Percentiles rank a stretch among this genome's conserved stretches.
phyloP scores from a whole-genome alignment of 2,113 vertebrate species.

The Lepus timidus region DNA sequence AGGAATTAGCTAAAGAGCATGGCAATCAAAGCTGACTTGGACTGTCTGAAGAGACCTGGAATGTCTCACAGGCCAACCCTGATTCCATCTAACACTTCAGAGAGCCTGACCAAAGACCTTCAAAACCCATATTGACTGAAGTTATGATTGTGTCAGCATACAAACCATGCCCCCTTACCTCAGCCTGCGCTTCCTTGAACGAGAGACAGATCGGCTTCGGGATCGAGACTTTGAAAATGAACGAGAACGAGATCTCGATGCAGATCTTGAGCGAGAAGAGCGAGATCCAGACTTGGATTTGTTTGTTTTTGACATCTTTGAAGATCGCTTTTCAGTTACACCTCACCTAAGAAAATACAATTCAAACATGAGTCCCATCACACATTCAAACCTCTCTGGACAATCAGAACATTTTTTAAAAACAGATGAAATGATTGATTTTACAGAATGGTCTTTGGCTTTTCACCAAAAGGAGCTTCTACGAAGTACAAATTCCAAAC shows the following conservation, averaged over 20 bases:
- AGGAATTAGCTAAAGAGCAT: constrained; percentile 55
- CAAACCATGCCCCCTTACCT: constrained; percentile 88
- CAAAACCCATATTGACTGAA: neutral
- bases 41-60: neutral
- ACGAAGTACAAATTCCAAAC: neutral
- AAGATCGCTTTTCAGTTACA: constrained; percentile 82
- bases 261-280: constrained; percentile 93
- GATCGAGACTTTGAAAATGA: constrained; percentile 95
- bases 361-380: constrained; percentile 40
- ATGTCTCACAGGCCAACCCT: neutral
- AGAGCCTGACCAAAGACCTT: constrained; percentile 32
- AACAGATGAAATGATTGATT: constrained; percentile 14
- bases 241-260: constrained; percentile 93
- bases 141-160: neutral
- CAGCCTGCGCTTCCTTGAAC: constrained; percentile 95
- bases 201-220: constrained; percentile 94
- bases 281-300: constrained; percentile 95
- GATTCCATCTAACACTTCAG: neutral
- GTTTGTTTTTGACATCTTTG: constrained; percentile 95
- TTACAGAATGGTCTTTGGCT: neutral
- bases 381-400: neutral
- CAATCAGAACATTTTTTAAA: neutral
- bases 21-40: neutral
- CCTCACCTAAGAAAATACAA: constrained; percentile 72
- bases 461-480: constrained; percentile 10